A percentile compares a stretch with the other conserved stretches of the same genome.
phyloP scores from a whole-genome alignment of 2,797 vertebrate genomes.

The Vespertilio murinus region DNA sequence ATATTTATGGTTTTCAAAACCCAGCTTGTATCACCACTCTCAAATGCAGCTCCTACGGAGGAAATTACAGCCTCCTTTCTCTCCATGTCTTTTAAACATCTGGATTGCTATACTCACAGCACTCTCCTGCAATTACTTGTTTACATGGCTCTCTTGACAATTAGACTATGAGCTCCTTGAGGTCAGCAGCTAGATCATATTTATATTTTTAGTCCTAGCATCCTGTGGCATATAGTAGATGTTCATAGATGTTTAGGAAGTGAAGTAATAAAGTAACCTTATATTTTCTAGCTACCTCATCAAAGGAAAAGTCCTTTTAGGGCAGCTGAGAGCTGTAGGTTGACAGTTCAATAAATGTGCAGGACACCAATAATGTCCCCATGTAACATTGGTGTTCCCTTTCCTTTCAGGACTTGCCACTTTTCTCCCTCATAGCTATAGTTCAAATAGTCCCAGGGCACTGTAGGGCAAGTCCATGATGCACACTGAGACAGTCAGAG shows the following conservation, averaged over 20 bases:
- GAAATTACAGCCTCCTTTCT: not conserved
- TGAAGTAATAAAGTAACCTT: not conserved
- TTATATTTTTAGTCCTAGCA: conserved; percentile 39
- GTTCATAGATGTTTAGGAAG: not conserved
- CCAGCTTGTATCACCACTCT: not conserved
- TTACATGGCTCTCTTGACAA: not conserved
- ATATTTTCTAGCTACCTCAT: not conserved
- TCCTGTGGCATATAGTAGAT: not conserved
- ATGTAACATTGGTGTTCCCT: not conserved
- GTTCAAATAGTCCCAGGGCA: not conserved
- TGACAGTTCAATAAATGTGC: not conserved
- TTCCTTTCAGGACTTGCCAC: not conserved
- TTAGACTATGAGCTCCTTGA: not conserved
- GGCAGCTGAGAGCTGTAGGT: not conserved
- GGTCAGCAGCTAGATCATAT: not conserved
- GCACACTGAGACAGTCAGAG: not conserved
- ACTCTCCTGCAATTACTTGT: not conserved
- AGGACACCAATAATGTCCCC: not conserved
- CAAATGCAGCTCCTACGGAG: not conserved
- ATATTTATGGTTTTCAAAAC: conserved; percentile 27
- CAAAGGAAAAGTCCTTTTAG: not conserved
- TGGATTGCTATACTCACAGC: not conserved
- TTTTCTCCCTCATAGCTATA: not conserved
- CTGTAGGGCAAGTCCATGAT: not conserved
- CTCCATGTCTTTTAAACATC: not conserved